Conservation (phyloP, 2,888 invertebrate species). For the Scaptomyza cyrtandrae region DNA sequence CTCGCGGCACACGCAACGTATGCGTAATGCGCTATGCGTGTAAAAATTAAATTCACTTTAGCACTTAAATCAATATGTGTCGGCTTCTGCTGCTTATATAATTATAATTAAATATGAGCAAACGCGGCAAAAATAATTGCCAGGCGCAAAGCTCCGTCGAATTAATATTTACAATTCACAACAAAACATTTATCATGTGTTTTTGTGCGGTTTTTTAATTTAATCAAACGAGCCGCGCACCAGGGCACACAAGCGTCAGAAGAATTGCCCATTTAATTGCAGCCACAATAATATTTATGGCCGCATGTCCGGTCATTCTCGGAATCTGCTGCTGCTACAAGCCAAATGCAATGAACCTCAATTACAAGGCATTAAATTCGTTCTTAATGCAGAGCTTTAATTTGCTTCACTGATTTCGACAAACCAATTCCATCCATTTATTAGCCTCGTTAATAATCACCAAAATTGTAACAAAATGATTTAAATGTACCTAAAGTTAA, state of each 20-base stretch:
- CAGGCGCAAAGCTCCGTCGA: constrained; percentile 8
- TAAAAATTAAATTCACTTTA: constrained; percentile 25
- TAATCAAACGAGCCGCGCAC: constrained; percentile 44
- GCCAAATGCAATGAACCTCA: constrained; percentile 20
- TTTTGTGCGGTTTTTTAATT: constrained; percentile 61
- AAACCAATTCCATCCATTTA: constrained; percentile 17
- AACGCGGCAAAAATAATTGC: constrained; percentile 13
- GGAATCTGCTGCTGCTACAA: not conserved
- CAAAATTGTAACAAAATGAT: not conserved
- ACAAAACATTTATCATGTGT: constrained; percentile 55
- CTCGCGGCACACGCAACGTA: constrained; percentile 11
- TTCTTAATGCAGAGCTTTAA: constrained; percentile 35
- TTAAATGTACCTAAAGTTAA: not conserved
- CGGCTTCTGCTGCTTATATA: constrained; percentile 11
- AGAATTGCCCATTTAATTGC: constrained; percentile 47
- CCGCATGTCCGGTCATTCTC: constrained; percentile 18
- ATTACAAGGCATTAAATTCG: constrained; percentile 42
- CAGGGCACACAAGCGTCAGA: constrained; percentile 4
- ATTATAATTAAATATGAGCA: constrained; percentile 29
- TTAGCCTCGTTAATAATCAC: constrained; percentile 1
- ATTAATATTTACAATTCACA: constrained; percentile 44
- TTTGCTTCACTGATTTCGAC: constrained; percentile 30
- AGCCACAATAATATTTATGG: constrained; percentile 50
- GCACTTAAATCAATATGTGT: constrained; percentile 53
- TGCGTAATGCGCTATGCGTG: constrained; percentile 14